Evolutionary conservation across 2,797 vertebrate species (phyloP).

Genomic region (Tinamus major): DNA sequence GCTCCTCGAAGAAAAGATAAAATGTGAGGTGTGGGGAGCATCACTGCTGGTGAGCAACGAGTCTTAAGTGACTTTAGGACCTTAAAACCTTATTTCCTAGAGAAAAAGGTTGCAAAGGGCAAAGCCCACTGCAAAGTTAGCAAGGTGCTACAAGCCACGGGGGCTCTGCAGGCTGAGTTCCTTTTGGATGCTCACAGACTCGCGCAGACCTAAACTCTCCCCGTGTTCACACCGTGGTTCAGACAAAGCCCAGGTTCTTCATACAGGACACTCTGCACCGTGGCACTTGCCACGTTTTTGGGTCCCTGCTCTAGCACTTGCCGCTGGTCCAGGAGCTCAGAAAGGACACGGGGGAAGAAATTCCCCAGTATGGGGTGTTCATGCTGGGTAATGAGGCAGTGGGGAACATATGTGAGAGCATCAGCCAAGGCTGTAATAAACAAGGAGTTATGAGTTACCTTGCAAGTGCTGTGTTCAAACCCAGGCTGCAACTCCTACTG

Average conservation of each 20-base stretch:
- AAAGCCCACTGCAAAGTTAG: not conserved
- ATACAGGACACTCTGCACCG: not conserved
- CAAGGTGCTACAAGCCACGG: not conserved
- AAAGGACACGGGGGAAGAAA: not conserved
- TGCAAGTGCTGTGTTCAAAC: not conserved
- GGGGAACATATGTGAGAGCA: not conserved
- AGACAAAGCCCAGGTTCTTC: not conserved
- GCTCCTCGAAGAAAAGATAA: not conserved
- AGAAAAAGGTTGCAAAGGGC: not conserved
- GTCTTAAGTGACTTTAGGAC: not conserved
- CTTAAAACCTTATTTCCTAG: not conserved
- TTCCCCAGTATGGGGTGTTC: not conserved
- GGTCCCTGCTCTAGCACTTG: rapidly evolving
- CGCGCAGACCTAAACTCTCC: not conserved
- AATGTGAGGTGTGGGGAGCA: not conserved
- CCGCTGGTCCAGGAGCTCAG: not conserved
- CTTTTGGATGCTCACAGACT: not conserved
- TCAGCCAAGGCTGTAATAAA: not conserved
- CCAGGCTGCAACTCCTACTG: not conserved
- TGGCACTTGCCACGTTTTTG: too few species aligned
- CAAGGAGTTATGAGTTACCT: not conserved
- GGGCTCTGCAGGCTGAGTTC: not conserved
- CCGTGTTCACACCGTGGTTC: not conserved
- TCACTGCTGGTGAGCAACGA: not conserved
- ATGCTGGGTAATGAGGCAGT: too few species aligned